Conservation (phyloP, 2,888 invertebrate genomes). For the Glyphotaelius pellucidus region DNA sequence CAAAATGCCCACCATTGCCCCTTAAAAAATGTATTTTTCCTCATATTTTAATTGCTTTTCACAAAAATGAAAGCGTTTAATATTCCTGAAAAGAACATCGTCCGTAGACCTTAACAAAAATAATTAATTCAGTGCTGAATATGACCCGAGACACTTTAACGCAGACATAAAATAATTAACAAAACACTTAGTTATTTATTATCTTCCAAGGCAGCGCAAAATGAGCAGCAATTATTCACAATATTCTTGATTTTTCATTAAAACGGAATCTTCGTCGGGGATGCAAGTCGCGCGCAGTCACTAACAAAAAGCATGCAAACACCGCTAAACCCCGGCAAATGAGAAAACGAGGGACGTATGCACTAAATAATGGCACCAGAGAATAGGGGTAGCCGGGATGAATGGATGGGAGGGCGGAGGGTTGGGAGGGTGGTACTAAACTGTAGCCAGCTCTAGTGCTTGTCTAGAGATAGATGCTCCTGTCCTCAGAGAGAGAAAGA, state of each 20-base stretch:
- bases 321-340: conserved; percentile 52
- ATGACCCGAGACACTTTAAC: background rate
- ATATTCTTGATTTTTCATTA: conserved; percentile 4
- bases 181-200: background rate
- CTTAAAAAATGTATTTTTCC: background rate
- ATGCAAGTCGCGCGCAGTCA: conserved; percentile 41
- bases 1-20: background rate
- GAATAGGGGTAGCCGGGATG: conserved; percentile 2
- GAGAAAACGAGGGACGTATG: conserved; percentile 51
- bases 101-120: background rate
- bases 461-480: background rate
- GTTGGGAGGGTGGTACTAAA: background rate
- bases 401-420: background rate
- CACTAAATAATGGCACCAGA: conserved; percentile 12
- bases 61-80: background rate
- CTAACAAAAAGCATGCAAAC: conserved; percentile 48
- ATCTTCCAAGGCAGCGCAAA: background rate
- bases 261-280: background rate
- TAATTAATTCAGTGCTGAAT: background rate
- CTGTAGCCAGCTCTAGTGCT: background rate
- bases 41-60: background rate
- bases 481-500: background rate
- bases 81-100: background rate
- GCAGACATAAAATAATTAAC: background rate
- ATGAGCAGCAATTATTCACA: background rate